Base-by-base conservation (phyloP, 1,140 invertebrate species). In the Dolichoris vasculosae region DNA sequence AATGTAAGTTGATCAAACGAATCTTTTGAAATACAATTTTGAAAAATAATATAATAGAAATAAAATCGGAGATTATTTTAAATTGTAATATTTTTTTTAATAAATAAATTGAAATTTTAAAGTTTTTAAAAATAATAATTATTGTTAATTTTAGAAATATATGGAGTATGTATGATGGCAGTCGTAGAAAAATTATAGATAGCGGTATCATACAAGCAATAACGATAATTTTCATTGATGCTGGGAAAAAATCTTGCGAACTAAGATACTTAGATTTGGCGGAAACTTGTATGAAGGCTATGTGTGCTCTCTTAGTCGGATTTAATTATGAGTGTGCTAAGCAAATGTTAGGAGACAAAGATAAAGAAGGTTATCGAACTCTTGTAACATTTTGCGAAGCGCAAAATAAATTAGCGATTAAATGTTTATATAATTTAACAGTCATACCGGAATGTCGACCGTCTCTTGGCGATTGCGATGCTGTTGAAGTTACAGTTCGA, bases 231-330 rank as follows among this genome's bases (percentile, higher is more conserved):
- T 90, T 93, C 15, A 84, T 90, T 30, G 82, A 51, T 9, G 88
- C 88, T 30, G 87, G 87, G 1, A 85, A 89, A 32, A 89, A 88
- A 48, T 51, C 81, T 11, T 80, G 76, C 17, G 83, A 89, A 23
- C 1, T 73, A 9, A 91, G 89, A 69, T 89, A 90, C 67, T 20
- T 69, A 17, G 89, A 90, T 11, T 83, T 92, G 15, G 38, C 86
- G 26, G 88, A 92, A 76, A 88, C 89, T 13, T 93, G 92, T 84
- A 78, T 93, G 26, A 93, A 93, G 84, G 90, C 92, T 1, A 89
- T 92, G 82, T 87, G 83, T 35, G 86, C 83, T 0, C 92, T 93
- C 86, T 82, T 91, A 7, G 78, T 84, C 4, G 88, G 79, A 0
- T 73, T 78, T 0, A 88, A 91, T 59, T 64, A 84, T 20, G 88